Evolutionary conservation across 2,888 invertebrate genomes (phyloP).

Genomic region (Limnephilus marmoratus): DNA sequence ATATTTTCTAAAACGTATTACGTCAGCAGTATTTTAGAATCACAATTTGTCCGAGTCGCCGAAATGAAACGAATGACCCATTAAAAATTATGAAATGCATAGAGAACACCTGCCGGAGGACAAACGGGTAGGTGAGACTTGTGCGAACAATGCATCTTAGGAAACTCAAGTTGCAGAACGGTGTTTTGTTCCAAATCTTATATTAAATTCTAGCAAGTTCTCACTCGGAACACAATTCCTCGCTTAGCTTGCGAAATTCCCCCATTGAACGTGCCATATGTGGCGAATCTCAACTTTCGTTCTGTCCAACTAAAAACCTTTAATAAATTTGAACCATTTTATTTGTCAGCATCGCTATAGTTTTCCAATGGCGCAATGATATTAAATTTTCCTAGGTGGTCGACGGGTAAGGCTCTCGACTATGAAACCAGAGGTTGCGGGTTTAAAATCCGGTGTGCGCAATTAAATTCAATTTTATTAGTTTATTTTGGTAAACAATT

Average conservation of each 20-base stretch:
- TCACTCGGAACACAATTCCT: not conserved
- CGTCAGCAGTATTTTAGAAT: not conserved
- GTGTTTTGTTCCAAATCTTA: not conserved
- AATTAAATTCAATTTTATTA: too few relatives aligned
- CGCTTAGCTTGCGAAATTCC: not conserved
- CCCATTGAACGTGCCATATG: not conserved
- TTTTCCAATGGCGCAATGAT: not conserved
- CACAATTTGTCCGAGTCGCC: not conserved
- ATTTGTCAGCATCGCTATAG: not conserved
- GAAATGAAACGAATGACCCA: not conserved
- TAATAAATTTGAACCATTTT: not conserved
- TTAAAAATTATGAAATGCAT: not conserved
- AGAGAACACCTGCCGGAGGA: not conserved
- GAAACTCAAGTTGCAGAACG: not conserved
- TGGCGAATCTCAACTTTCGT: not conserved
- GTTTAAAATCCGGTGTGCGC: too few relatives aligned
- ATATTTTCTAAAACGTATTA: not conserved
- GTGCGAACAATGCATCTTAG: not conserved
- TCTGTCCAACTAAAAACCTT: not conserved
- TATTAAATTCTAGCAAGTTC: conserved; percentile 2
- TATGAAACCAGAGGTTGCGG: too few relatives aligned
- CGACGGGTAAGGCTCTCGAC: too few relatives aligned
- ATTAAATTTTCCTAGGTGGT: too few relatives aligned
- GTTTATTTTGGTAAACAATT: too few relatives aligned
- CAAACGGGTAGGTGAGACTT: not conserved